Evolutionary conservation across 2,888 invertebrate species (phyloP).

Genomic region (Tineola bisselliella): DNA sequence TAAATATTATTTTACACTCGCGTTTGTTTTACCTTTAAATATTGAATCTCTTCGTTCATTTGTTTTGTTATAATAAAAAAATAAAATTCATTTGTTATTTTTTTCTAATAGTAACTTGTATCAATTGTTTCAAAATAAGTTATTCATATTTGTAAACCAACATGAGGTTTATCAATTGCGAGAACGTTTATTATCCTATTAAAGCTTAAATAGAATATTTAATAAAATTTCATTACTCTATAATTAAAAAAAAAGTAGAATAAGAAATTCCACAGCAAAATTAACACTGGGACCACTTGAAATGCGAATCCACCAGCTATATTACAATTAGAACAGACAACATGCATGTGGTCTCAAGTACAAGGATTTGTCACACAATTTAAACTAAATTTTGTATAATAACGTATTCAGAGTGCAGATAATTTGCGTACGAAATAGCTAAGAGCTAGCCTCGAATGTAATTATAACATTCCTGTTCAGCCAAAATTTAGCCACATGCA

Average conservation of each 20-base stretch:
- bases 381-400: conserved; percentile 11
- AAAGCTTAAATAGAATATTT: too few relatives aligned
- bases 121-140: too few relatives aligned
- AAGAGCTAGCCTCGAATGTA: conserved; percentile 13
- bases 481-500: conserved; percentile 15
- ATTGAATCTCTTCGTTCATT: background rate
- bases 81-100: too few relatives aligned
- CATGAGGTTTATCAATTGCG: too few relatives aligned
- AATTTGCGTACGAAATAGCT: conserved; percentile 9
- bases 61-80: too few relatives aligned
- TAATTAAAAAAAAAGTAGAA: too few relatives aligned
- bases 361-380: conserved; percentile 14
- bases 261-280: too few relatives aligned
- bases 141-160: too few relatives aligned
- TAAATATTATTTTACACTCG: background rate
- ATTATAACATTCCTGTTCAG: conserved; percentile 15
- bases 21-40: background rate
- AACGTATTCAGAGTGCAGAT: conserved; percentile 12
- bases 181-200: too few relatives aligned
- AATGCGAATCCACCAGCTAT: background rate
- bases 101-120: too few relatives aligned
- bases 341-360: background rate
- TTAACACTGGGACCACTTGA: background rate
- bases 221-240: too few relatives aligned
- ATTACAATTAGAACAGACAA: background rate